Evolutionary conservation across 2,113 vertebrate genomes (phyloP), one percentile per base, ranked within the genome.

Genomic region (Protobothrops flavoviridis): DNA sequence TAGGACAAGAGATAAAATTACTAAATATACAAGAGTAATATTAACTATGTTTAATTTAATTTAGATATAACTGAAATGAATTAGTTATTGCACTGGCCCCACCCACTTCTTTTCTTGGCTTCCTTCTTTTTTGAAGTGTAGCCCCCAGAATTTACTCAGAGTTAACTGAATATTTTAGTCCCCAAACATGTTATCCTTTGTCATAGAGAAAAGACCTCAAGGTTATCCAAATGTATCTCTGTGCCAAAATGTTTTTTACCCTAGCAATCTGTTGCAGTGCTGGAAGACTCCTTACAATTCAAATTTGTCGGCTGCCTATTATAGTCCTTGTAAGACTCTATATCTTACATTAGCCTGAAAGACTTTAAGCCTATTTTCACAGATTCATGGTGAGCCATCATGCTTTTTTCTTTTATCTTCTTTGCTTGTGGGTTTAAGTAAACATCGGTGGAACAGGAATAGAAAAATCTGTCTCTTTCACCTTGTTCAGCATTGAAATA

Each of bases 401-500:
- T 26, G 56, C 17, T 85, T 45, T 92, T 48, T 53, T 8, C 45
- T 90, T 85, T 17, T 88, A 39, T 90, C 64, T 23, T 90, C 61
- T 4, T 20, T 92, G n/a, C 24, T 64, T 24, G 0, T 95, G 87
- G 93, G 29, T 21, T 90, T 87, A 33, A 5, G 55, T 0, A 89
- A 69, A 8, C 17, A 1, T 92, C 20, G 50, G 1, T 86, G 85
- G 91, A 21, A 15, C 56, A 85, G 86, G 88, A 85, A 12, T 92
- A 39, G 21, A 17, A 52, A 91, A 15, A 92, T 95, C 39, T 59
- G 48, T 94, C 23, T 90, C 95, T 92, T 55, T 57, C 81, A 29
- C 2, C 92, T 94, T 96, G 93, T 93, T 85, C 8, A 45, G 56
- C 86, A 94, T 92, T 93, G 89, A 94, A 96, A 91, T 95, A 91